These are phyloP conservation scores for Manis pentadactyla DNA, from an alignment of 2,797 vertebrate genomes.

Conservation along the genomic window DNA sequence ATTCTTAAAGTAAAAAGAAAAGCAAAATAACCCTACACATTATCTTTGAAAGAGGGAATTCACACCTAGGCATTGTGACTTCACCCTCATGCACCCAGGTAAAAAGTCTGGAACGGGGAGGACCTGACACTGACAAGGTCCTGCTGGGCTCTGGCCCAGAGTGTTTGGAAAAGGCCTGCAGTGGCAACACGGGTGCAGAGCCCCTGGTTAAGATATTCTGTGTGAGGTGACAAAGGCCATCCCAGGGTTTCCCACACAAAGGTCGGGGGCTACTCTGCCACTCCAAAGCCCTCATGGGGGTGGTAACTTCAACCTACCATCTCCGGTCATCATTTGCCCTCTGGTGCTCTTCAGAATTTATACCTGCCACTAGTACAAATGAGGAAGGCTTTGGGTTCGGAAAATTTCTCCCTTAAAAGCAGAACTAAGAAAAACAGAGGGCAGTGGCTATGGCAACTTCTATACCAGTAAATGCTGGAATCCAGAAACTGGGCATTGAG, in stretches of 20 bases:
- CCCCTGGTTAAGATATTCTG: neutral
- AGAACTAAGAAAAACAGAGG: neutral
- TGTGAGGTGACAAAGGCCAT: neutral
- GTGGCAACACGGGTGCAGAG: neutral
- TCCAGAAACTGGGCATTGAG: neutral
- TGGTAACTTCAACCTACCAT: neutral
- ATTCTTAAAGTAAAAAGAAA: neutral
- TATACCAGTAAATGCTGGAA: neutral
- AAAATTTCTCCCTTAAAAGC: neutral
- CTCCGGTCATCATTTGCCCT: neutral
- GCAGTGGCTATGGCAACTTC: neutral
- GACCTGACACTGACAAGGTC: neutral
- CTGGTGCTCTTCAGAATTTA: neutral
- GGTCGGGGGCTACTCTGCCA: neutral
- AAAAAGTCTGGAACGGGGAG: neutral
- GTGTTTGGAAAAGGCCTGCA: neutral
- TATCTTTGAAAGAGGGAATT: neutral
- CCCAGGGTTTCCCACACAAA: neutral
- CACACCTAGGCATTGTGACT: neutral
- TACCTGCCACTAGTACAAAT: neutral
- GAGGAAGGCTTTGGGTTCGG: neutral
- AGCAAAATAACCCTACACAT: neutral
- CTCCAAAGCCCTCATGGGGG: neutral
- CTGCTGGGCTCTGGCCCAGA: neutral
- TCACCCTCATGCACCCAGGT: neutral